phyloP scores from a whole-genome alignment of 2,888 invertebrate genomes.

The Empis livida region DNA sequence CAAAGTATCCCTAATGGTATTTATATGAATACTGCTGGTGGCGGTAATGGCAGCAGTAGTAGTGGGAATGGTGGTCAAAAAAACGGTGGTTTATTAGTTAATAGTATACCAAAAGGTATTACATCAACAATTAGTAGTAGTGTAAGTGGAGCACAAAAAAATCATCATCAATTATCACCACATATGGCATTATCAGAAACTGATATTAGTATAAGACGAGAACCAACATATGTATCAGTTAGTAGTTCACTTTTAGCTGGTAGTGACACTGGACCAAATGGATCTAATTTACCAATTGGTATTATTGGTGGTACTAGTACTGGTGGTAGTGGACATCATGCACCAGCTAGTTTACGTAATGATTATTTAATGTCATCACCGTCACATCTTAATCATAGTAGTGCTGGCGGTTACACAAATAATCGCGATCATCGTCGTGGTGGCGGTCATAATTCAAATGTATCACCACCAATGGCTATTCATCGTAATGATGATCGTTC shows the following conservation, averaged over 20 bases:
- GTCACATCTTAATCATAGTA: slow-evolving; percentile 10
- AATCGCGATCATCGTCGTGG: slow-evolving; percentile 16
- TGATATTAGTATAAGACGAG: slow-evolving; percentile 27
- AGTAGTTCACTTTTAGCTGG: slow-evolving; percentile 17
- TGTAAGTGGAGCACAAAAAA: slow-evolving; percentile 18
- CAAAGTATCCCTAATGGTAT: slow-evolving; percentile 37
- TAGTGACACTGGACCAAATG: slow-evolving; percentile 17
- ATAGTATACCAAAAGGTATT: slow-evolving; percentile 14
- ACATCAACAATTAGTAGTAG: slow-evolving; percentile 18
- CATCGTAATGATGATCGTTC: slow-evolving; percentile 23
- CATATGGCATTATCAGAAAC: slow-evolving; percentile 22
- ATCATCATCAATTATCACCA: slow-evolving; percentile 28
- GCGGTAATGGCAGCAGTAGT: slow-evolving; percentile 12
- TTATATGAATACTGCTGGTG: slow-evolving; percentile 21
- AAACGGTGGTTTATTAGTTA: slow-evolving; percentile 13
- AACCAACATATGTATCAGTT: slow-evolving; percentile 14
- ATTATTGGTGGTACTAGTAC: slow-evolving; percentile 18
- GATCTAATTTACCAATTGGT: slow-evolving; percentile 10
- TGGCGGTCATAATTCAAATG: slow-evolving; percentile 19
- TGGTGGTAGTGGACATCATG: slow-evolving; percentile 28
- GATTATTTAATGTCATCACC: slow-evolving; percentile 29
- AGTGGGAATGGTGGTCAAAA: slow-evolving; percentile 13
- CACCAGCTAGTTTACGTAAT: slow-evolving; percentile 27
- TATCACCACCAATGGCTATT: slow-evolving; percentile 27
- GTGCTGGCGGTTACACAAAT: slow-evolving; percentile 16